Base-by-base conservation (phyloP, 2,113 vertebrate species). In the Sinocyclocheilus maitianheensis region DNA sequence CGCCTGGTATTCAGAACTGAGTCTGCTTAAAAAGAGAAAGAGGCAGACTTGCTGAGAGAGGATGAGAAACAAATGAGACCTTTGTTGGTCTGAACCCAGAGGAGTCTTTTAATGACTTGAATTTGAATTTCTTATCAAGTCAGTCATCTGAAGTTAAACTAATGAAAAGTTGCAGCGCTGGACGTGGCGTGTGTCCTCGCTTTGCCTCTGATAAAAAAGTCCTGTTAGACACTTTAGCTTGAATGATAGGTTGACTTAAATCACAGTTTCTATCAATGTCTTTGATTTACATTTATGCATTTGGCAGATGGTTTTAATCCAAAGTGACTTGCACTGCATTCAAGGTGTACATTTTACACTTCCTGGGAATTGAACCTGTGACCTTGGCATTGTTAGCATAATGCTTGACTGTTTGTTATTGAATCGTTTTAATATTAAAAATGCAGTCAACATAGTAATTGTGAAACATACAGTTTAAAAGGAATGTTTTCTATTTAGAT, bases 101-200 rank as follows among this genome's bases (percentile, higher is more conserved):
- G 69, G 71, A 65, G 62, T 72, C 26, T 81, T 63, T 75, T 87
- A 84, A 86, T 88, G 82, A 77, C 81, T 86, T 86, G 1, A 30
- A 88, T 88, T 84, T 84, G 81, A 88, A 78, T 88, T 89, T 84
- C 76, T 87, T 80, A 85, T 84, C 75, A 83, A 79, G 75, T 10
- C 75, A 86, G 53, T 74, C 20, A 82, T 85, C 83, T 63, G 30
- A 84, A 84, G 75, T 76, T 76, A 24, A 76, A 76, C 51, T 80
- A 80, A 89, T 85, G 84, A 80, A 85, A 85, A 60, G 58, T 72
- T 80, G 24, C 74, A 77, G 60, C 30, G 0, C 20, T 79, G 34
- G 55, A 43, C 20, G 1, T 62, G 20, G 16, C 10, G 6, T 6
- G n/a, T 4, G 46, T 72, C 30, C n/a, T 79, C 5, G 6, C 30